These are phyloP conservation scores for Rhagologus leucostigma DNA, from an alignment of 2,113 vertebrate genomes.

Conservation along the genomic window DNA sequence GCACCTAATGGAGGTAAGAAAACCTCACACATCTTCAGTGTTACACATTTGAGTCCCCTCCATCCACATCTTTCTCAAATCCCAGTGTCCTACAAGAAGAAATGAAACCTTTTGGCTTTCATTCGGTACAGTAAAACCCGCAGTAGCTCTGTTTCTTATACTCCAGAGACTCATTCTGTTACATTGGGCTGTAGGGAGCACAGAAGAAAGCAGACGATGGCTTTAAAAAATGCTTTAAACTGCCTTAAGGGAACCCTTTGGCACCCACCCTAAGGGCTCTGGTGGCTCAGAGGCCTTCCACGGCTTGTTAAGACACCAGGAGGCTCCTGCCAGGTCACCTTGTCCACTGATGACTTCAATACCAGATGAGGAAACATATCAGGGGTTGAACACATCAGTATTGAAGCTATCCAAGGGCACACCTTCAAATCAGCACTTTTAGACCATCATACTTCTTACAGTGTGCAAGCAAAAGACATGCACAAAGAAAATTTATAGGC, in stretches of 20 bases:
- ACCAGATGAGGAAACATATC: background rate
- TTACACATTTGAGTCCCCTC: background rate
- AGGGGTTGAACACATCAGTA: background rate
- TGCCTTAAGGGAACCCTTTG: background rate
- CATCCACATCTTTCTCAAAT: background rate
- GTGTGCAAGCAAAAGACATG: background rate
- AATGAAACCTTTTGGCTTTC: background rate
- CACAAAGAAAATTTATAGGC: constrained; percentile 9
- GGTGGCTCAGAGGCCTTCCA: background rate
- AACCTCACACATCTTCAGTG: accelerated
- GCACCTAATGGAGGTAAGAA: background rate
- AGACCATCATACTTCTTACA: background rate
- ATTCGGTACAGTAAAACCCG: background rate
- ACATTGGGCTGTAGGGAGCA: background rate
- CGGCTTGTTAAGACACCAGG: background rate
- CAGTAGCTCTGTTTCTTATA: background rate
- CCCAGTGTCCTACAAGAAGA: background rate
- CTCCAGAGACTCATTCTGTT: background rate
- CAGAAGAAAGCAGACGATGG: background rate
- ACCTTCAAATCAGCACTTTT: background rate
- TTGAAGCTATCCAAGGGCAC: background rate
- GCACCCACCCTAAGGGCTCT: background rate
- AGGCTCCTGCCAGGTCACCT: background rate
- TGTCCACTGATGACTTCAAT: background rate
- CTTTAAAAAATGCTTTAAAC: background rate